A percentile compares a stretch with the other conserved stretches of the same genome.
phyloP scores from a whole-genome alignment of 2,113 vertebrate genomes.

The Axis porcinus region DNA sequence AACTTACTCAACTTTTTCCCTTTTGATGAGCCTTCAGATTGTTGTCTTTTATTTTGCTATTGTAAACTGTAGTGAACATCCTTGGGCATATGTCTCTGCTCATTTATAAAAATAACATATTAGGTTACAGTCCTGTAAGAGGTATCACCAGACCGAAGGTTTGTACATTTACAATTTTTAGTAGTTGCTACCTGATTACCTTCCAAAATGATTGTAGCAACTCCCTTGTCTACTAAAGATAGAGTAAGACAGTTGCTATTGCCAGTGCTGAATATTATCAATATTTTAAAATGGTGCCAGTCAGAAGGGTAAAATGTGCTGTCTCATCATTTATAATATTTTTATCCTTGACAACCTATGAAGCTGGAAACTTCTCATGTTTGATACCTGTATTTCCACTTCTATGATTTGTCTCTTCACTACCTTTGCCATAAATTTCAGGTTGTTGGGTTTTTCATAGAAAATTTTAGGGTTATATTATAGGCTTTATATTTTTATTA shows the following conservation, averaged over 20 bases:
- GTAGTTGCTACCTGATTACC: not conserved
- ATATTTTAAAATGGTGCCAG: not conserved
- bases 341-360: not conserved
- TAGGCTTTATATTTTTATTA: not conserved
- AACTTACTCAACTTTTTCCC: not conserved
- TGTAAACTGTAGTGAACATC: not conserved
- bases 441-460: not conserved
- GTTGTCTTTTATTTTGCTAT: not conserved
- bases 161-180: not conserved
- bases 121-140: not conserved
- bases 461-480: not conserved
- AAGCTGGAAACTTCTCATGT: not conserved
- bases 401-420: not conserved
- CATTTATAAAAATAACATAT: not conserved
- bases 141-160: not conserved
- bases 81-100: not conserved
- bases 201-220: not conserved
- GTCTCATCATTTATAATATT: not conserved
- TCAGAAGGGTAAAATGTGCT: not conserved
- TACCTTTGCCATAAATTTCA: not conserved
- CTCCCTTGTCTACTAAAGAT: not conserved
- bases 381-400: not conserved
- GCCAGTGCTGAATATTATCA: not conserved
- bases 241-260: not conserved
- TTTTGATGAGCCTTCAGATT: not conserved